A percentile compares a stretch with the other conserved stretches of the same genome.
Conservation (phyloP, 2,113 vertebrate species). For the Psilopsiagon aurifrons region DNA sequence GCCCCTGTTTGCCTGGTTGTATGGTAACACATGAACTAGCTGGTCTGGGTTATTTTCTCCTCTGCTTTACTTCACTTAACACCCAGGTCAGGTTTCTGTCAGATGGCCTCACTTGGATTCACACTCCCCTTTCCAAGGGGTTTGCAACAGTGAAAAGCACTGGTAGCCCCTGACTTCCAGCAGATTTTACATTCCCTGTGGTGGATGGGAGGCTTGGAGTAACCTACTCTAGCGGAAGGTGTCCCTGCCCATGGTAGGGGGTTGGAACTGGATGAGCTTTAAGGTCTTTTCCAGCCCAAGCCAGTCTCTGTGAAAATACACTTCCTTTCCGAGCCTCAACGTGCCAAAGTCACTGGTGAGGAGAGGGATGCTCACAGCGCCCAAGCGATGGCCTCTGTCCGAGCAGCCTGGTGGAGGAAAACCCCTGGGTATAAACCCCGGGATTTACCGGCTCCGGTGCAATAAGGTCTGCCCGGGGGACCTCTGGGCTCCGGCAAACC, state of each 20-base stretch:
- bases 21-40: neutral
- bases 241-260: neutral
- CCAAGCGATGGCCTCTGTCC: rapidly evolving
- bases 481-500: neutral
- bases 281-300: neutral
- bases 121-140: neutral
- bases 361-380: neutral
- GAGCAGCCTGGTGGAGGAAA: rapidly evolving
- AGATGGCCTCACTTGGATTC: neutral
- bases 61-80: neutral
- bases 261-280: neutral
- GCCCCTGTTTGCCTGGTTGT: neutral
- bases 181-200: neutral
- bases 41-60: neutral
- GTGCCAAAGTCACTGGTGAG: neutral
- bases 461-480: neutral
- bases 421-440: neutral
- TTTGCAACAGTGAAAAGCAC: neutral
- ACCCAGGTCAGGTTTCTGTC: constrained; percentile 27
- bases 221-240: neutral
- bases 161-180: neutral
- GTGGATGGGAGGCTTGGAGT: neutral
- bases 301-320: rapidly evolving
- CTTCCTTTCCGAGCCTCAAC: neutral
- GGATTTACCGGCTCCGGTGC: neutral